Percentiles rank a stretch among this genome's conserved stretches.
phyloP scores from a whole-genome alignment of 2,888 invertebrate genomes.

The Torymus aiolomorphi region DNA sequence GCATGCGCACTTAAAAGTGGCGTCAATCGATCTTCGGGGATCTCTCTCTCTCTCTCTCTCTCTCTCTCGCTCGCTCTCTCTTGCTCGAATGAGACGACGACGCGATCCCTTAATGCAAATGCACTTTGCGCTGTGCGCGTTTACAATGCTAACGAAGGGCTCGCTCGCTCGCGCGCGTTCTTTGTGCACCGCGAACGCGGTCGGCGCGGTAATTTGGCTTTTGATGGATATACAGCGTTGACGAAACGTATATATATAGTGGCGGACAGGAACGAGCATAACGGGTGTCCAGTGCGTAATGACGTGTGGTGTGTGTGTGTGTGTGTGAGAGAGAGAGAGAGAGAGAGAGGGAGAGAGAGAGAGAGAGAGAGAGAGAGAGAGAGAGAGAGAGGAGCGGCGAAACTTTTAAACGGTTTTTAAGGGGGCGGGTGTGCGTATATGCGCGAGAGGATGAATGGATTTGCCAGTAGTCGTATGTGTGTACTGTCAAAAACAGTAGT shows the following conservation, averaged over 20 bases:
- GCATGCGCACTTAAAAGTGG: conserved; percentile 21
- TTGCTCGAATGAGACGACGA: conserved; percentile 10
- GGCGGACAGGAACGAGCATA: too few relatives aligned
- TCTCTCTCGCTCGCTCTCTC: too few relatives aligned
- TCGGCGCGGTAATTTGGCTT: neutral
- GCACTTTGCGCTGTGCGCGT: conserved; percentile 35
- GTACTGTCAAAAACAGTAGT: too few relatives aligned
- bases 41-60: neutral
- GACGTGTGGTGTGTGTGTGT: too few relatives aligned
- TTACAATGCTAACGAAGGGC: conserved; percentile 37
- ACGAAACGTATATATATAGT: neutral
- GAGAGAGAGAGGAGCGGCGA: too few relatives aligned
- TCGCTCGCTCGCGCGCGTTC: neutral
- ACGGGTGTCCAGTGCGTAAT: neutral
- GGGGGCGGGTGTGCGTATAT: too few relatives aligned
- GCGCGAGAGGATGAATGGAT: too few relatives aligned
- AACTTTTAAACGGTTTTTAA: too few relatives aligned
- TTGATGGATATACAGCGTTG: conserved; percentile 1
- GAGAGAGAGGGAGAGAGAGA: too few relatives aligned
- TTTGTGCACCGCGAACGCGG: too few relatives aligned
- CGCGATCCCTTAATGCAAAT: conserved; percentile 33
- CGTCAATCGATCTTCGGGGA: conserved; percentile 40
- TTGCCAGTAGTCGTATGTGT: too few relatives aligned
- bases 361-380: neutral
- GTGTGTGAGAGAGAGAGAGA: too few relatives aligned